Evolutionary conservation across 2,113 vertebrate genomes (phyloP), one percentile per base, ranked within the genome.

Genomic region (Chelonoidis abingdonii): DNA sequence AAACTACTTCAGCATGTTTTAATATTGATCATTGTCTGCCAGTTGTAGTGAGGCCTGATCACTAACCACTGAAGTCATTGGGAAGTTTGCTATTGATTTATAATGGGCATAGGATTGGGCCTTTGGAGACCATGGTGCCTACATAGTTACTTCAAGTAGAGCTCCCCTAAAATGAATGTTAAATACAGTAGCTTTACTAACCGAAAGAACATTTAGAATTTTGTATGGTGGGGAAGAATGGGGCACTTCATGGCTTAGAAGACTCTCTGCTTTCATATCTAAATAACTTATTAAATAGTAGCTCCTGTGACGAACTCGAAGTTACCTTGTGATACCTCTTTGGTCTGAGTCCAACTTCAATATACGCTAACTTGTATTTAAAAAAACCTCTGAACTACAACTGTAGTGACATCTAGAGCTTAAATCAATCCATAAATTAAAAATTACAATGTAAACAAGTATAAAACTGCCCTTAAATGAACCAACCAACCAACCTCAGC

Each of bases 231-330:
- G 5, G n/a, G 76, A 93, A 1, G 62, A 79, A 80, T 91, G 91
- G 21, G 65, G 49, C 80, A 81, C 47, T 19, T 11, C 0, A 47
- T 53, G 57, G 89, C 85, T 86, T 80, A 38, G 14, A 80, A 62
- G 3, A n/a, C 35, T 95, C n/a, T 75, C 29, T 89, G 44, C 2
- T 90, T 86, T 59, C 24, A 49, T 56, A 49, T 14, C 80, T 92
- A 78, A 50, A 21, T 52, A 92, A 2, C 1, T 57, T 84, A 38
- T n/a, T 76, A 11, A 81, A 91, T 91, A 86, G 41, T 19, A 93
- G 57, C 94, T 85, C 93, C 91, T 89, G 87, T 87, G 94, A 95
- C 41, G 89, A 41, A 76, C 47, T 82, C 38, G 84, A 93, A 31
- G 79, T 84, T 89, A 72, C 9, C 10, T 76, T 86, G n/a, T 92